Evolutionary conservation across 1,140 invertebrate species (phyloP), one percentile per base, ranked within the genome.

Genomic region (Parasteatoda tepidariorum): DNA sequence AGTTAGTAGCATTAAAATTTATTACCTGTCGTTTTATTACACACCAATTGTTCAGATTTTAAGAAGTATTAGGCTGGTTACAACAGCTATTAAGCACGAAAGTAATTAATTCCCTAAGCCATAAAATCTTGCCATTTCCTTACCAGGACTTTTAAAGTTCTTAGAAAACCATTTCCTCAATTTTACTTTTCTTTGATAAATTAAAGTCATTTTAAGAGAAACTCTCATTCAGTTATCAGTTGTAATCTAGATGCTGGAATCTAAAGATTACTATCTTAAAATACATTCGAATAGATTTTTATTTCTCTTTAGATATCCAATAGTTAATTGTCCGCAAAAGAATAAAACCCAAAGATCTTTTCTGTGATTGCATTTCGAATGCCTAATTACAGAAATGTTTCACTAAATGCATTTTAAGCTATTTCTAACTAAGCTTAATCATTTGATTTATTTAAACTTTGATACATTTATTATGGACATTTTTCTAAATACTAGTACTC

Each of bases 111-210:
- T 33, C 33, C 11, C 22, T 18, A 22, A 38, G 66, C 66, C 74
- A 76, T 76, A 76, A 76, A 76, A 76, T 48, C 33, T 61, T 31
- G n/a, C 57, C 33, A 41, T 62, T 75, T 41, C 61, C 74, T 66
- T 15, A 48, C 11, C 7, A 26, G 4, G n/a, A 15, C 31, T 64
- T 54, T 64, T 61, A 76, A 76, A 76, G 15, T 48, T 59, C 33
- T 59, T 54, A 64, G 38, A 76, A n/a, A 33, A 48, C 59, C 31
- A 41, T 38, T 68, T 64, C 61, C 61, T 7, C n/a, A 30, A 33
- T 68, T 64, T 31, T 48, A 64, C 6, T 64, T 48, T 30, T 15
- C 55, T 18, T 24, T 66, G 74, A 76, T 76, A 64, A 33, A 76
- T 76, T 76, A 54, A 76, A 64, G 74, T n/a, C 59, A 76, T 76